A percentile compares a stretch with the other conserved stretches of the same genome.
These are phyloP conservation scores for Hermaeophaga mercurialis DNA, from an alignment of 2,888 invertebrate species.

Conservation along the genomic window DNA sequence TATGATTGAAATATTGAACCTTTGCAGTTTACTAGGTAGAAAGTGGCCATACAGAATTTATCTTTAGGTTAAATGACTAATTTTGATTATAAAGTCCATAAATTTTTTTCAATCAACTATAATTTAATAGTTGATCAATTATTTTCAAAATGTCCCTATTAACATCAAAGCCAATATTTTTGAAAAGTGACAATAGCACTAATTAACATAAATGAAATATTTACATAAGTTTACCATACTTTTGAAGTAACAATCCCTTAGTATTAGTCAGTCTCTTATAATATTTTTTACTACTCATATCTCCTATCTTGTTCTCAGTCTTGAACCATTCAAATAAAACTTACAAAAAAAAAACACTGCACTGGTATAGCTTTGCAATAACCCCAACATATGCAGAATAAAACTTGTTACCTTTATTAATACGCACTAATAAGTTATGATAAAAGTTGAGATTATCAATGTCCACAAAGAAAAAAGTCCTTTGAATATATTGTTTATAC, in stretches of 20 bases:
- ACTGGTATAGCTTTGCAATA: conserved; percentile 1
- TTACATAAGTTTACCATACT: background rate
- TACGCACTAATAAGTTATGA: conserved; percentile 1
- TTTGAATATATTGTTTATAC: background rate
- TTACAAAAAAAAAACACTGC: conserved; percentile 3
- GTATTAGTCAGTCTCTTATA: background rate
- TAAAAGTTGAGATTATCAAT: conserved; percentile 1
- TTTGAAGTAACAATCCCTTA: background rate
- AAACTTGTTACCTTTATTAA: background rate
- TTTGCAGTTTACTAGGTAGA: too few relatives aligned
- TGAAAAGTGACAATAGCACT: too few relatives aligned
- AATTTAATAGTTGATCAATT: too few relatives aligned
- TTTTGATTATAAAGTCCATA: too few relatives aligned
- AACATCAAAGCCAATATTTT: too few relatives aligned
- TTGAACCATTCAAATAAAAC: conserved; percentile 20
- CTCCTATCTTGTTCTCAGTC: conserved; percentile 8
- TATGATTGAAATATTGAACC: too few relatives aligned
- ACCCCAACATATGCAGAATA: conserved; percentile 12
- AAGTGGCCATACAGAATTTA: too few relatives aligned
- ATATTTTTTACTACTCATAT: background rate
- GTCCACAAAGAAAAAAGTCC: conserved; percentile 5
- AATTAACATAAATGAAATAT: too few relatives aligned
- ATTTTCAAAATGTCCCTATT: too few relatives aligned
- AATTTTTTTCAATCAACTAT: too few relatives aligned
- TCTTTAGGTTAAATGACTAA: too few relatives aligned